These are phyloP conservation scores for Aspidiotus destructor DNA, from an alignment of 2,888 invertebrate species.

Conservation along the genomic window DNA sequence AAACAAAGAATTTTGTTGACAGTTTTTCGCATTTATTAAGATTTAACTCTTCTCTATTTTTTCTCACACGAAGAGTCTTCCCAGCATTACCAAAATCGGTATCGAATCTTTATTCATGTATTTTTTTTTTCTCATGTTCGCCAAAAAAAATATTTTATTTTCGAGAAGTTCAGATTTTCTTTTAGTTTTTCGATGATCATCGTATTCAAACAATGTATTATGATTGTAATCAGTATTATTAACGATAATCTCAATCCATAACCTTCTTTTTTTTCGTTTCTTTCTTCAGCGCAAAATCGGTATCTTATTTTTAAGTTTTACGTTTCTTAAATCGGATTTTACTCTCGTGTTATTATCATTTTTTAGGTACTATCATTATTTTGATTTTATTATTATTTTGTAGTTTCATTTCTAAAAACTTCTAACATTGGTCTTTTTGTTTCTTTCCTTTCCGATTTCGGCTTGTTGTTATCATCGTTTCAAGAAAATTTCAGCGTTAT, in stretches of 20 bases:
- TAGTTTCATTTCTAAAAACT: neutral
- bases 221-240: conserved; percentile 2
- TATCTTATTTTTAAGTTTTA: neutral
- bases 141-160: neutral
- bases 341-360: no score
- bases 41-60: no score
- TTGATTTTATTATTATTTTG: neutral
- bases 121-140: neutral
- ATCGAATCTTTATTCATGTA: neutral
- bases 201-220: neutral
- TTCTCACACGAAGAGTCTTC: neutral
- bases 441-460: neutral
- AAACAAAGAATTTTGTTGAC: no score
- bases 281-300: no score
- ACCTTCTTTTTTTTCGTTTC: no score
- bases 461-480: no score
- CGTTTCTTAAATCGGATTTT: neutral
- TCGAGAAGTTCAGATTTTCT: neutral
- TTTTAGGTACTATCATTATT: neutral
- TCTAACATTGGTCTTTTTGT: neutral
- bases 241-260: neutral
- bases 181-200: neutral
- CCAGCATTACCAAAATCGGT: neutral
- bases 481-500: no score
- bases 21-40: no score